phyloP scores from a whole-genome alignment of 35 echinoderm and acorn worm genomes.

The Amphiura filiformis region DNA sequence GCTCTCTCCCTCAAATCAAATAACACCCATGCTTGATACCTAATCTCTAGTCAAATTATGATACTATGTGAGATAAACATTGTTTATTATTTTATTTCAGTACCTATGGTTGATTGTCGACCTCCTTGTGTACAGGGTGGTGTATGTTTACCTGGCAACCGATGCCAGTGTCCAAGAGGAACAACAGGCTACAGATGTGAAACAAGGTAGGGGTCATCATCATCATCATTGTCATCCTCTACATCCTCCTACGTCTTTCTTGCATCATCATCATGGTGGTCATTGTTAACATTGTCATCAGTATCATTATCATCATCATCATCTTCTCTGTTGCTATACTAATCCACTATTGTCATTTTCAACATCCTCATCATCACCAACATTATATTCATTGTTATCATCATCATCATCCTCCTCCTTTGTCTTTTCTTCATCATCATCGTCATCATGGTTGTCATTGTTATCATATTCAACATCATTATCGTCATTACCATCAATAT shows the following conservation, averaged over 20 bases:
- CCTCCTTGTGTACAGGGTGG: conserved; percentile 82
- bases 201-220: conserved; percentile 71
- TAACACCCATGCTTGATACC: too few relatives aligned
- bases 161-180: conserved; percentile 77
- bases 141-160: conserved; percentile 68
- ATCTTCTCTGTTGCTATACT: background rate
- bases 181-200: conserved; percentile 75
- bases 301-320: background rate
- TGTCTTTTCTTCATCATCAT: too few relatives aligned
- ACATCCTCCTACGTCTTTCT: too few relatives aligned
- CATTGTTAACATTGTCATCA: too few relatives aligned
- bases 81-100: conserved; percentile 12
- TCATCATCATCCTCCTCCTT: background rate
- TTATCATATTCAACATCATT: too few relatives aligned
- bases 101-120: conserved; percentile 14
- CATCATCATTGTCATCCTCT: too few relatives aligned
- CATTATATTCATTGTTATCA: background rate
- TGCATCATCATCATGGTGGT: background rate
- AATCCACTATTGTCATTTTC: background rate
- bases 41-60: too few relatives aligned
- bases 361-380: too few relatives aligned
- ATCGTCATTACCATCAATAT: too few relatives aligned
- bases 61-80: too few relatives aligned
- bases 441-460: too few relatives aligned
- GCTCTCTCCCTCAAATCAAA: too few relatives aligned